Evolutionary conservation across 2,797 vertebrate genomes (phyloP).

Genomic region (Parauchenoglanis punctatus): DNA sequence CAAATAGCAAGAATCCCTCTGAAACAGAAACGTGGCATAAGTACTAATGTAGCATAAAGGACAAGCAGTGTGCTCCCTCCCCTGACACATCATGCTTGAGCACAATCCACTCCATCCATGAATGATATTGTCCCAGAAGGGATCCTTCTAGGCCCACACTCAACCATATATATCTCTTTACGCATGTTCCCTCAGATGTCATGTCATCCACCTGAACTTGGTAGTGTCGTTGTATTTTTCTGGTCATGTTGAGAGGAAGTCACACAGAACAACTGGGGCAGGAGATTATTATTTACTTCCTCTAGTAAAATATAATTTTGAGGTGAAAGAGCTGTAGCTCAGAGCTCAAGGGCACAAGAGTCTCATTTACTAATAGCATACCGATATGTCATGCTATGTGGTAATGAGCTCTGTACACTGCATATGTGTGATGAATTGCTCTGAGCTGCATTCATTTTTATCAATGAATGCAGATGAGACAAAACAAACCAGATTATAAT

Average conservation of each 20-base stretch:
- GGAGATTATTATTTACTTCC: conserved; percentile 11
- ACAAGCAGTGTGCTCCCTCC: neutral
- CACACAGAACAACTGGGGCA: conserved; percentile 47
- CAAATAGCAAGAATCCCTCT: neutral
- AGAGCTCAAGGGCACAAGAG: neutral
- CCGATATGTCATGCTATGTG: neutral
- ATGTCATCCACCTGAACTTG: conserved; percentile 20
- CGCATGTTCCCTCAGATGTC: conserved; percentile 12
- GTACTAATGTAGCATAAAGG: neutral
- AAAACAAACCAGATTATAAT: neutral
- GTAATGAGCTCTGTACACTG: neutral
- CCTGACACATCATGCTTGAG: conserved; percentile 27
- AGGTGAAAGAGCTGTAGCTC: neutral
- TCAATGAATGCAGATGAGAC: neutral
- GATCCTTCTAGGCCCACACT: conserved; percentile 42
- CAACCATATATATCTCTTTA: conserved; percentile 57
- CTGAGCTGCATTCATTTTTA: neutral
- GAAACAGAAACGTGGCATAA: neutral
- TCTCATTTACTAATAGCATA: neutral
- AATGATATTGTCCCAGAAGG: conserved; percentile 57
- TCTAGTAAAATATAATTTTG: neutral
- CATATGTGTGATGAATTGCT: neutral
- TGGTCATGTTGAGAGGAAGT: conserved; percentile 34
- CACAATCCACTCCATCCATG: conserved; percentile 36
- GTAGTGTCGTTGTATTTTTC: conserved; percentile 20